Percentiles rank a stretch among this genome's conserved stretches.
Conservation (phyloP, 2,113 vertebrate genomes). For the Bolborhynchus lineola region DNA sequence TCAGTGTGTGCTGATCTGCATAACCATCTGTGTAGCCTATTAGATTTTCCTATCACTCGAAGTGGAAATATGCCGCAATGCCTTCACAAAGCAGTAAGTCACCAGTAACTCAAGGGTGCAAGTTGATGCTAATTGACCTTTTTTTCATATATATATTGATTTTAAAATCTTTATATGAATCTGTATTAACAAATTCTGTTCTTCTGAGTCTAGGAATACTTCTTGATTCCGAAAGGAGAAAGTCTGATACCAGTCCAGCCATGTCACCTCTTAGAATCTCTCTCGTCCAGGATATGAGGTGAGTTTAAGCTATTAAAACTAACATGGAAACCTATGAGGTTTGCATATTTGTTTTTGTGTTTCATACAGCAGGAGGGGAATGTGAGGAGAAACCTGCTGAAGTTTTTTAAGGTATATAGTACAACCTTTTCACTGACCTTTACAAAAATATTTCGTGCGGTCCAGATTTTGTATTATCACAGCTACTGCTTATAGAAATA, state of each 20-base stretch:
- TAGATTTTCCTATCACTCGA: not conserved
- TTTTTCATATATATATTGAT: not conserved
- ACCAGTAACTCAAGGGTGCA: not conserved
- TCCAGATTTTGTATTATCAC: not conserved
- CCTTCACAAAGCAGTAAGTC: not conserved
- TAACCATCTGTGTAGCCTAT: not conserved
- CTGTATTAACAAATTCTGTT: not conserved
- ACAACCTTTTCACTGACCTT: not conserved
- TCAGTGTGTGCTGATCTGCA: not conserved
- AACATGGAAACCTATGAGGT: not conserved
- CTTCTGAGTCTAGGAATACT: slow-evolving; percentile 82
- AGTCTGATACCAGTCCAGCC: slow-evolving; percentile 86
- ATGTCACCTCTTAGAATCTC: slow-evolving; percentile 93
- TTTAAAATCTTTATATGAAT: not conserved
- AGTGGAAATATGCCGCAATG: not conserved
- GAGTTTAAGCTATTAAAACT: slow-evolving; percentile 27
- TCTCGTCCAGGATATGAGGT: slow-evolving; percentile 97
- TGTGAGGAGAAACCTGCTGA: not conserved
- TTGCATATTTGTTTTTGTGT: not conserved
- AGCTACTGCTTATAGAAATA: not conserved
- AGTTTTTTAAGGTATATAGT: not conserved
- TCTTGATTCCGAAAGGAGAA: slow-evolving; percentile 93
- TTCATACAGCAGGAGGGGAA: not conserved
- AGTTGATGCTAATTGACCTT: not conserved
- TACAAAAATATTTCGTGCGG: not conserved